Conservation (phyloP, 2,888 invertebrate genomes). For the Conchocele bisecta region DNA sequence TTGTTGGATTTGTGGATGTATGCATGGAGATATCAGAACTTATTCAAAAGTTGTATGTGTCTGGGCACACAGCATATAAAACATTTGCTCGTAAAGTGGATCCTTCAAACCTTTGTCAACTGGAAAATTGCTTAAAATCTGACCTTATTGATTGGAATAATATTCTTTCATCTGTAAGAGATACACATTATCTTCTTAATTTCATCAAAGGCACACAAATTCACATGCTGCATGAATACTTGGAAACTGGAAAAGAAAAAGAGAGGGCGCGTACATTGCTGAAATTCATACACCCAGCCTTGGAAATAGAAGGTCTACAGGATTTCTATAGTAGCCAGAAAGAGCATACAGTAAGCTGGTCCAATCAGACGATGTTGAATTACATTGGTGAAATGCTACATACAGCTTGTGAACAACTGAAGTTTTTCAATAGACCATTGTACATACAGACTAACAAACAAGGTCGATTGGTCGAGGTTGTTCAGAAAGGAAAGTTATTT, state of each 20-base stretch:
- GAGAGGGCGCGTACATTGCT: conserved; percentile 31
- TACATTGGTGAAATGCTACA: conserved; percentile 44
- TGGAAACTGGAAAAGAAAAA: conserved; percentile 17
- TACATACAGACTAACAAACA: neutral
- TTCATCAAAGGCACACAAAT: conserved; percentile 58
- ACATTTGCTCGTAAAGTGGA: neutral
- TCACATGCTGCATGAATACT: conserved; percentile 42
- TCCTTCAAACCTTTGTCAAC: neutral
- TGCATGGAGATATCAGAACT: conserved; percentile 31
- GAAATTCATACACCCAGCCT: conserved; percentile 49
- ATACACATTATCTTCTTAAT: conserved; percentile 50
- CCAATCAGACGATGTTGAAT: conserved; percentile 6
- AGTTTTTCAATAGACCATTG: conserved; percentile 20
- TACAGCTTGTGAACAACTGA: conserved; percentile 16
- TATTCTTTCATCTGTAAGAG: conserved; percentile 24
- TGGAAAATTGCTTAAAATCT: neutral
- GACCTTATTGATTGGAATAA: conserved; percentile 38
- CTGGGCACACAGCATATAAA: conserved; percentile 29
- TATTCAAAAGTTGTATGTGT: conserved; percentile 2
- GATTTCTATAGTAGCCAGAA: conserved; percentile 1
- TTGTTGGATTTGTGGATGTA: conserved; percentile 14
- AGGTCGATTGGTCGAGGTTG: conserved; percentile 43
- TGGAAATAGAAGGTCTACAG: conserved; percentile 7
- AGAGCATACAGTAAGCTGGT: neutral
- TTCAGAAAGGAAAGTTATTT: conserved; percentile 49